Percentiles rank a stretch among this genome's conserved stretches.
phyloP scores from a whole-genome alignment of 53 echinoderm and acorn worm species.

The Holothuria scabra region DNA sequence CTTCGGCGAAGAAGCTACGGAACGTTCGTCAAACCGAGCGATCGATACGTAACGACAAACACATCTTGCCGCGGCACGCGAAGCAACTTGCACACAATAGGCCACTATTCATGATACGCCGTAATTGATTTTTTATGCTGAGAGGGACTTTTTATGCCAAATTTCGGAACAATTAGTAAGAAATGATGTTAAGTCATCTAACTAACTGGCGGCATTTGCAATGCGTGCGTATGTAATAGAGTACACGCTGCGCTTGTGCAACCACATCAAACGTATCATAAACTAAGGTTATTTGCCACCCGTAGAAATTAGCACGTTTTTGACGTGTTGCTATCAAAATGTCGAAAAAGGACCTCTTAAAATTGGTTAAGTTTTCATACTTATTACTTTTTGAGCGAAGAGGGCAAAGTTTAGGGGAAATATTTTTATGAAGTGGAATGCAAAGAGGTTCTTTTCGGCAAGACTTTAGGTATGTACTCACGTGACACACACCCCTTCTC shows the following conservation, averaged over 20 bases:
- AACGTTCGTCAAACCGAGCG: slow-evolving; percentile 4
- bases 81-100: no score
- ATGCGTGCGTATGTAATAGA: slow-evolving; percentile 12
- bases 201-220: slow-evolving; percentile 27
- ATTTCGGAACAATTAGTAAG: slow-evolving; percentile 26
- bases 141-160: background rate
- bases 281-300: background rate
- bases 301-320: slow-evolving; percentile 4
- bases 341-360: no score
- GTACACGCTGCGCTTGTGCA: slow-evolving; percentile 21
- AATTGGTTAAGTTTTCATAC: no score
- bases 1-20: background rate
- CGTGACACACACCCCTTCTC: no score
- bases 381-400: no score
- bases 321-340: no score
- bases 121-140: no score
- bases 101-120: no score
- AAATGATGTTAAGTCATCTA: background rate
- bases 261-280: background rate
- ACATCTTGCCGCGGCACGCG: slow-evolving; percentile 26
- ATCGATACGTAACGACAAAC: slow-evolving; percentile 22
- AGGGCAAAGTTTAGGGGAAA: no score
- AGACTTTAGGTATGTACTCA: no score
- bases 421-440: no score
- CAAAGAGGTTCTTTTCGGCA: no score